Evolutionary conservation across 1,140 invertebrate genomes (phyloP).

Genomic region (Cydia strobilella): DNA sequence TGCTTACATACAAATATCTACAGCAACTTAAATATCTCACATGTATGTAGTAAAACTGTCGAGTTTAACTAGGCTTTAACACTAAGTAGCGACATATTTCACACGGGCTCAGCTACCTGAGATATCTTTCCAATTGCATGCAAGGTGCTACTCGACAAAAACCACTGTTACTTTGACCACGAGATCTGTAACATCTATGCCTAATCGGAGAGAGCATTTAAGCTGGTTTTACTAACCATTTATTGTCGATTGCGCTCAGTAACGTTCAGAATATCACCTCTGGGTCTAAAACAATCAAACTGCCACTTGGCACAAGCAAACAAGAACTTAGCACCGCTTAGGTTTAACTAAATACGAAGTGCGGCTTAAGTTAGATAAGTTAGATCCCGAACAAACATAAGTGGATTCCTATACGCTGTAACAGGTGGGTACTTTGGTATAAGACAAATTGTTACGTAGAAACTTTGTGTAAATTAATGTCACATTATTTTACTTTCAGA

Average conservation of each 20-base stretch:
- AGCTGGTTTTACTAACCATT: not conserved
- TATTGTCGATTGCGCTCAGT: not conserved
- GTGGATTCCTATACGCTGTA: slow-evolving; percentile 41
- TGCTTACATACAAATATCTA: not conserved
- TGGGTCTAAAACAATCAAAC: slow-evolving; percentile 76
- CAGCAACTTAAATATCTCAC: slow-evolving; percentile 29
- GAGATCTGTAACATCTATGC: not conserved
- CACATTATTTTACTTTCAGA: not conserved
- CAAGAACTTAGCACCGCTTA: slow-evolving; percentile 58
- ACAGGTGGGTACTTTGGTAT: slow-evolving; percentile 17
- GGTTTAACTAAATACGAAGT: slow-evolving; percentile 73
- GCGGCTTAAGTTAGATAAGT: slow-evolving; percentile 67
- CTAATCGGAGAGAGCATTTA: not conserved
- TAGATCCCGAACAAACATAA: slow-evolving; percentile 36
- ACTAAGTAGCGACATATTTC: slow-evolving; percentile 75
- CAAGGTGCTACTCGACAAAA: not conserved
- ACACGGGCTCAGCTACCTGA: slow-evolving; percentile 66
- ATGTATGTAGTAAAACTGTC: slow-evolving; percentile 63
- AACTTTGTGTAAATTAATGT: slow-evolving; percentile 14
- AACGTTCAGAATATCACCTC: not conserved
- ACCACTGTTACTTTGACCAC: not conserved
- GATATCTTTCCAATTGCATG: not conserved
- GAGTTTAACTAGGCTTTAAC: slow-evolving; percentile 66
- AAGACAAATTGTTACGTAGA: slow-evolving; percentile 1
- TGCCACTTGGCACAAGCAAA: slow-evolving; percentile 61